Evolutionary conservation across 2,888 invertebrate species (phyloP).

Genomic region (Spicauda simplicius): DNA sequence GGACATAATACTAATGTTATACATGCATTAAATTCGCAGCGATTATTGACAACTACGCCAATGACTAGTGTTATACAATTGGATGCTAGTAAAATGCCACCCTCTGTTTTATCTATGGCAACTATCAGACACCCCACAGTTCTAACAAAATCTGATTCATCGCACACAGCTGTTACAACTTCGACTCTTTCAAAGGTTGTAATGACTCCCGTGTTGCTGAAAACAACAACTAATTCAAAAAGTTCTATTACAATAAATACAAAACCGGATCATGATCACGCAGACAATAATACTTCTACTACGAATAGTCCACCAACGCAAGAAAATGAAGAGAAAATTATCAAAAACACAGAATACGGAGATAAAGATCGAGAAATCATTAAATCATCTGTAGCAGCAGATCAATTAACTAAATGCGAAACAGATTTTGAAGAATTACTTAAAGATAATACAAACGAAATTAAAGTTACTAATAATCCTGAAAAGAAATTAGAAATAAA

Average conservation of each 20-base stretch:
- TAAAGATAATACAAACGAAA: conserved; percentile 80
- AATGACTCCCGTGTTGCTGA: conserved; percentile 69
- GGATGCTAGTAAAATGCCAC: conserved; percentile 64
- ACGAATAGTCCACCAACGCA: conserved; percentile 36
- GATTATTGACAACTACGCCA: conserved; percentile 63
- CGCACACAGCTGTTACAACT: conserved; percentile 60
- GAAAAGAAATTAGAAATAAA: conserved; percentile 75
- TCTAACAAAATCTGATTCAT: conserved; percentile 63
- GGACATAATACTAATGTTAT: conserved; percentile 69
- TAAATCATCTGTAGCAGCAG: conserved; percentile 46
- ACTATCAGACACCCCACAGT: conserved; percentile 66
- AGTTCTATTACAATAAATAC: conserved; percentile 57
- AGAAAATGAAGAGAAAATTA: conserved; percentile 37
- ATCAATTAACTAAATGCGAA: conserved; percentile 66
- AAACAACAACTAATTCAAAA: conserved; percentile 55
- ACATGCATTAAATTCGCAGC: conserved; percentile 69
- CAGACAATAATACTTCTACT: conserved; percentile 44
- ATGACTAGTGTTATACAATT: conserved; percentile 67
- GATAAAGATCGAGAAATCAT: conserved; percentile 51
- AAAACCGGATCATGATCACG: conserved; percentile 57
- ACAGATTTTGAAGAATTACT: conserved; percentile 81
- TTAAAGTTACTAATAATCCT: conserved; percentile 72
- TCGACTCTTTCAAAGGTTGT: conserved; percentile 65
- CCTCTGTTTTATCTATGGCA: conserved; percentile 72
- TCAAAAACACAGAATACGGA: conserved; percentile 38